Evolutionary conservation across 2,888 invertebrate genomes (phyloP).

Genomic region (Heliconius ethilla): DNA sequence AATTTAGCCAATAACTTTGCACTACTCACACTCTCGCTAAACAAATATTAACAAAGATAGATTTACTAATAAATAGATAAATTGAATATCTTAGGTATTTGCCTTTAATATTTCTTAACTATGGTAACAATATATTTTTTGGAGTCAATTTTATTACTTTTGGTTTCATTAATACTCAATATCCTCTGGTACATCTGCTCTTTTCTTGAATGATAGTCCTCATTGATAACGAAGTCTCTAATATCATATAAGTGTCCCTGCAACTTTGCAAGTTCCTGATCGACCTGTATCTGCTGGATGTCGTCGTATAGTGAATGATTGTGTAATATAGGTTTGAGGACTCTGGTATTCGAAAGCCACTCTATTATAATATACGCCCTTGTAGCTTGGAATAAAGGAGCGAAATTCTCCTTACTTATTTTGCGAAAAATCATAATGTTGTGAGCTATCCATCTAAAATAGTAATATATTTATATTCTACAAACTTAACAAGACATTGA

Average conservation of each 20-base stretch:
- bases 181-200: constrained; percentile 47
- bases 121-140: neutral
- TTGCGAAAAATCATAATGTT: constrained; percentile 53
- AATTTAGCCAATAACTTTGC: too few species aligned
- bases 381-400: constrained; percentile 55
- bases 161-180: constrained; percentile 9
- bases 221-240: constrained; percentile 57
- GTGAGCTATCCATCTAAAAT: constrained; percentile 63
- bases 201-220: constrained; percentile 52
- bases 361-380: constrained; percentile 52
- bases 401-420: constrained; percentile 50
- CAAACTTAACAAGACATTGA: neutral
- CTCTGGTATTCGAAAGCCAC: constrained; percentile 58
- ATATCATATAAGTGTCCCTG: constrained; percentile 59
- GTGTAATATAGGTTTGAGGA: constrained; percentile 38
- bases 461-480: neutral
- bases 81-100: neutral
- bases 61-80: too few species aligned
- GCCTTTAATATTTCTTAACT: neutral
- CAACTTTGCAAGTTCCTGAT: constrained; percentile 52
- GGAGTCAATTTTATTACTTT: neutral
- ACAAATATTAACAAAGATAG: neutral
- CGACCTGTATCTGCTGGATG: constrained; percentile 51
- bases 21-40: too few species aligned
- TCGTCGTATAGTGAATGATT: constrained; percentile 32